Conservation (phyloP, 2,888 invertebrate species). For the Eupeodes latifasciatus region DNA sequence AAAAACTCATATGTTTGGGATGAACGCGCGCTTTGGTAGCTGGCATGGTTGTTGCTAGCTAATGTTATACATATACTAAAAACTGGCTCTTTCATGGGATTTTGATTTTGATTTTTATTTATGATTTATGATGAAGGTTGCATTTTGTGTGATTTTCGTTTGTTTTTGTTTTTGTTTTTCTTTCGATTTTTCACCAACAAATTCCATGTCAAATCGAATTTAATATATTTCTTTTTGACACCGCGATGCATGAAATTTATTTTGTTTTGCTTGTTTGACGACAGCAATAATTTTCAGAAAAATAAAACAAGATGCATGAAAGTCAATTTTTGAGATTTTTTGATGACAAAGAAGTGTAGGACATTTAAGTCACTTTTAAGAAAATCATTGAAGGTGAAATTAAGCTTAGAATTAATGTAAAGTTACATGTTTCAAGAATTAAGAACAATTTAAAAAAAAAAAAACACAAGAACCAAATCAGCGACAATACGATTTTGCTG, state of each 20-base stretch:
- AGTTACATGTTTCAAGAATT: too few species aligned
- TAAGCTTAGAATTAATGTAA: too few species aligned
- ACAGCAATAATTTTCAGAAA: not conserved
- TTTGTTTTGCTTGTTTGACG: not conserved
- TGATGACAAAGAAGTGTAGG: not conserved
- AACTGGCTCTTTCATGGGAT: conserved; percentile 36
- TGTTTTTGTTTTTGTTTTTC: not conserved
- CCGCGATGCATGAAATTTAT: conserved; percentile 22
- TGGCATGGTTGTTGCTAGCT: conserved; percentile 60
- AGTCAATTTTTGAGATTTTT: not conserved
- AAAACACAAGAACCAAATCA: too few species aligned
- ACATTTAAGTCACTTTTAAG: too few species aligned
- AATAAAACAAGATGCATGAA: not conserved
- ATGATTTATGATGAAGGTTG: conserved; percentile 62
- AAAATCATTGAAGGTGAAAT: too few species aligned
- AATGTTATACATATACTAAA: not conserved
- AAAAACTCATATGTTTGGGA: not conserved
- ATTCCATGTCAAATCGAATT: conserved; percentile 45
- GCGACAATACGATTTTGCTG: too few species aligned
- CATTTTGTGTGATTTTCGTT: conserved; percentile 6
- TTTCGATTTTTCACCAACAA: conserved; percentile 11
- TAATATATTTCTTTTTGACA: conserved; percentile 45
- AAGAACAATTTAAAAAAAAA: too few species aligned
- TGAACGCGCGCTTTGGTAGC: not conserved
- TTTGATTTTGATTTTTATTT: conserved; percentile 55